phyloP scores from a whole-genome alignment of 2,888 invertebrate species.

The Danaus chrysippus region DNA sequence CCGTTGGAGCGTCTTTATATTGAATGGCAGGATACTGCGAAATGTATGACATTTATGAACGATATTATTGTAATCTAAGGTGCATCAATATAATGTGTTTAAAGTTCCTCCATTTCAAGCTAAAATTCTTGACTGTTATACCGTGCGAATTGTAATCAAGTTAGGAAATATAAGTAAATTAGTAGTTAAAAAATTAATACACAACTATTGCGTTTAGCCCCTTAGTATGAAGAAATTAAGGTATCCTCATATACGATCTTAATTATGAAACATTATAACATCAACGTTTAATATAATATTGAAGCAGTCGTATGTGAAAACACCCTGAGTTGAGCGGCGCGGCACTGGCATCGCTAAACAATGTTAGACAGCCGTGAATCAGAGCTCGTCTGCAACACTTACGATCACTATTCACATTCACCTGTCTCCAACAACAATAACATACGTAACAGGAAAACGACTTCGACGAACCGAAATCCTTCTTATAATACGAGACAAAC shows the following conservation, averaged over 20 bases:
- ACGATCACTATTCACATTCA: slow-evolving; percentile 32
- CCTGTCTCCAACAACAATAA: slow-evolving; percentile 33
- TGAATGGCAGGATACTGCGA: too few species aligned
- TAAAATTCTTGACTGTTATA: too few species aligned
- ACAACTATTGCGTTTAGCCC: too few species aligned
- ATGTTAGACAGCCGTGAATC: slow-evolving; percentile 65
- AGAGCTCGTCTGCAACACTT: slow-evolving; percentile 48
- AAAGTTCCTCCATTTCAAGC: too few species aligned
- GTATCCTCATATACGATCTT: neutral
- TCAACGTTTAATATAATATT: neutral
- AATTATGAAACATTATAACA: neutral
- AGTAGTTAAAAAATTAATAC: too few species aligned
- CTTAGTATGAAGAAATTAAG: too few species aligned
- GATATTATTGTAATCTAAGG: too few species aligned
- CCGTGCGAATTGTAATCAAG: too few species aligned
- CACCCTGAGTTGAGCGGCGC: slow-evolving; percentile 32
- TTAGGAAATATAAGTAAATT: too few species aligned
- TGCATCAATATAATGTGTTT: too few species aligned
- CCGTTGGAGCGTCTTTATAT: neutral
- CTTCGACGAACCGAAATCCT: neutral
- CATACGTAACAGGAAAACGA: slow-evolving; percentile 31
- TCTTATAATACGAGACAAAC: neutral
- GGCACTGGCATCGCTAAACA: slow-evolving; percentile 48
- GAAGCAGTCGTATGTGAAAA: slow-evolving; percentile 25
- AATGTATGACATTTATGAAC: too few species aligned